These are phyloP conservation scores for Anabacerthia variegaticeps DNA, from an alignment of 2,797 vertebrate species.

Conservation along the genomic window DNA sequence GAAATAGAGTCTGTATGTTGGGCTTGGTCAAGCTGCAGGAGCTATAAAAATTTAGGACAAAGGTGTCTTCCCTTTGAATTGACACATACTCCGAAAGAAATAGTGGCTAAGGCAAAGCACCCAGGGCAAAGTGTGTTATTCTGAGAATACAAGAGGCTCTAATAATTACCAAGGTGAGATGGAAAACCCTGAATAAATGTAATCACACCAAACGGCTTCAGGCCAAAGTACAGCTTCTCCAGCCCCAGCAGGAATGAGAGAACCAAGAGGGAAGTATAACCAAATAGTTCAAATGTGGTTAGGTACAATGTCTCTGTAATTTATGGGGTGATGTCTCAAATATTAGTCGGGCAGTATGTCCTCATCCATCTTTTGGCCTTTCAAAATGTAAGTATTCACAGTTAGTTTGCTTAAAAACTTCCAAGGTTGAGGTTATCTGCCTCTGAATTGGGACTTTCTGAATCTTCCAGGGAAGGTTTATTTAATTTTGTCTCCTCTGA, in stretches of 20 bases:
- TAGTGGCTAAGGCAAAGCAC: background rate
- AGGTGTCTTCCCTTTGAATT: background rate
- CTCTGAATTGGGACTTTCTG: background rate
- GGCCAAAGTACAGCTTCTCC: background rate
- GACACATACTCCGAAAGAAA: background rate
- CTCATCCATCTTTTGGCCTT: background rate
- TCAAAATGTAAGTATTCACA: background rate
- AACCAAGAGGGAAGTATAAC: background rate
- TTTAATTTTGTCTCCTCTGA: background rate
- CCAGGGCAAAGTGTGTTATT: background rate
- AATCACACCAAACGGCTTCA: background rate
- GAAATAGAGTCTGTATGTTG: background rate
- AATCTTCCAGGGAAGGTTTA: background rate
- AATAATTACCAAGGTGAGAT: background rate
- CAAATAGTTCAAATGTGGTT: background rate
- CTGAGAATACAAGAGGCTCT: background rate
- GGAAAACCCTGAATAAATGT: background rate
- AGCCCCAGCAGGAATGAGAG: background rate
- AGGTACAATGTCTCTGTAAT: background rate
- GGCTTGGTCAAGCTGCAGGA: background rate
- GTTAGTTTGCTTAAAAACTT: background rate
- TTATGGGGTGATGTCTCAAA: background rate
- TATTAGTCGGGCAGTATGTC: background rate
- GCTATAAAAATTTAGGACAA: background rate
- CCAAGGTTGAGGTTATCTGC: background rate